phyloP scores from a whole-genome alignment of 2,113 vertebrate species.

The Hipposideros armiger region DNA sequence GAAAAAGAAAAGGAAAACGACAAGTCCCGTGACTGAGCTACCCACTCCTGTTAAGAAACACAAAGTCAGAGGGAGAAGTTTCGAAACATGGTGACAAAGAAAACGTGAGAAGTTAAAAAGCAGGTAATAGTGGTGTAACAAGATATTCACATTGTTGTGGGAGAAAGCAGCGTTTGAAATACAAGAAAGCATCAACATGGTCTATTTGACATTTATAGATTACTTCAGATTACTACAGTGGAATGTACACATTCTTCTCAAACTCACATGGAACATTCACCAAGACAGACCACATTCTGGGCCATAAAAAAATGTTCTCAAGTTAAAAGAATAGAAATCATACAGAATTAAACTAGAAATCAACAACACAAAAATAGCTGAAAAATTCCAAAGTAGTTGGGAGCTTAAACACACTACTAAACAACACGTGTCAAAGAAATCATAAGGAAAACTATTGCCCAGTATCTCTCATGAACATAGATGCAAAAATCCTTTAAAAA shows the following conservation, averaged over 20 bases:
- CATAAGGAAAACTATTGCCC: not conserved
- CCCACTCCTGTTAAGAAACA: not conserved
- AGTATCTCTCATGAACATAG: not conserved
- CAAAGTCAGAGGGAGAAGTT: not conserved
- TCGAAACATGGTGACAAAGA: not conserved
- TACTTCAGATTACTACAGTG: not conserved
- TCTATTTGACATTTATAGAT: not conserved
- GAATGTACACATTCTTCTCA: not conserved
- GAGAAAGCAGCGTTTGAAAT: conserved; percentile 32
- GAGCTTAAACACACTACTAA: not conserved
- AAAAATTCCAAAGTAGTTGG: not conserved
- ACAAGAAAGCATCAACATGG: not conserved
- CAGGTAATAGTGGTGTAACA: not conserved
- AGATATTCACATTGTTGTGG: not conserved
- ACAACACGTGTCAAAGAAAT: conserved; percentile 4
- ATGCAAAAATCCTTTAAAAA: conserved; percentile 28
- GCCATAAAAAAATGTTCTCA: not conserved
- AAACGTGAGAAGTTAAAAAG: conserved; percentile 4
- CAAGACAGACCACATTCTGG: not conserved
- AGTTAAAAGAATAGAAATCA: conserved; percentile 5
- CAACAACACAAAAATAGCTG: conserved; percentile 3
- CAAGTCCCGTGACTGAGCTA: not conserved
- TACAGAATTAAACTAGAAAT: conserved; percentile 5
- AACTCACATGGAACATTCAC: not conserved
- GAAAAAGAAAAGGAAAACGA: not conserved